phyloP scores from a whole-genome alignment of 2,888 invertebrate species.

The Tachina fera region DNA sequence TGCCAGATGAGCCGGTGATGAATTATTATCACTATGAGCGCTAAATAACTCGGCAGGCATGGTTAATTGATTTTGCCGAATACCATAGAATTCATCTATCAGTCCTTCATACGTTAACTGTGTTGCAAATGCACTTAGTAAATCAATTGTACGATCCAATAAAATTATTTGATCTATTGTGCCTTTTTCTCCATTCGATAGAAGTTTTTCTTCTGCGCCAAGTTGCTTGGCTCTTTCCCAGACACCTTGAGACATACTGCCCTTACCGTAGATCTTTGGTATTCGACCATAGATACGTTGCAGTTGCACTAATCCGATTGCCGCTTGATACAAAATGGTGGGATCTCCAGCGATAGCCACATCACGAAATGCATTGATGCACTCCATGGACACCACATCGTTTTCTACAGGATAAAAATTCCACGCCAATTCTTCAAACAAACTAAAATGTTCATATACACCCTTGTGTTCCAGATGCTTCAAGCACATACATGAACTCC shows the following conservation, averaged over 20 bases:
- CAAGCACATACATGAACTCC: conserved; percentile 93
- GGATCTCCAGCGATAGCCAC: conserved; percentile 95
- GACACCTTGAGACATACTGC: conserved; percentile 93
- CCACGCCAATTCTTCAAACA: conserved; percentile 93
- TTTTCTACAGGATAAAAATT: conserved; percentile 95
- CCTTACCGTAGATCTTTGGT: conserved; percentile 94
- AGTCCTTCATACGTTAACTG: conserved; percentile 99
- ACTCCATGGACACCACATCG: conserved; percentile 96
- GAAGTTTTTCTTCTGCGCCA: conserved; percentile 85
- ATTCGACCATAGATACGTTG: conserved; percentile 95
- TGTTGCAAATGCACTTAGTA: conserved; percentile 95
- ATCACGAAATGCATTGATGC: conserved; percentile 91
- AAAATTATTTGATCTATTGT: conserved; percentile 94
- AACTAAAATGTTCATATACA: conserved; percentile 89
- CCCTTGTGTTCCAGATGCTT: conserved; percentile 92
- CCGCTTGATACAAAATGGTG: conserved; percentile 93
- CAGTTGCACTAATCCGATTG: conserved; percentile 92
- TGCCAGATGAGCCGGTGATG: conserved; percentile 71
- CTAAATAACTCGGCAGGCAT: conserved; percentile 94
- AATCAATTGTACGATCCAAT: conserved; percentile 95
- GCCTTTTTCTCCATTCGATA: conserved; percentile 84
- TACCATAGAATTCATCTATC: conserved; percentile 96
- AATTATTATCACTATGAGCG: conserved; percentile 85
- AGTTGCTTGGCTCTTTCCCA: conserved; percentile 93
- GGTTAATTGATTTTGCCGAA: conserved; percentile 90